Percentiles rank a stretch among this genome's conserved stretches.
Conservation (phyloP, 2,888 invertebrate genomes). For the Seira sanloemensis region DNA sequence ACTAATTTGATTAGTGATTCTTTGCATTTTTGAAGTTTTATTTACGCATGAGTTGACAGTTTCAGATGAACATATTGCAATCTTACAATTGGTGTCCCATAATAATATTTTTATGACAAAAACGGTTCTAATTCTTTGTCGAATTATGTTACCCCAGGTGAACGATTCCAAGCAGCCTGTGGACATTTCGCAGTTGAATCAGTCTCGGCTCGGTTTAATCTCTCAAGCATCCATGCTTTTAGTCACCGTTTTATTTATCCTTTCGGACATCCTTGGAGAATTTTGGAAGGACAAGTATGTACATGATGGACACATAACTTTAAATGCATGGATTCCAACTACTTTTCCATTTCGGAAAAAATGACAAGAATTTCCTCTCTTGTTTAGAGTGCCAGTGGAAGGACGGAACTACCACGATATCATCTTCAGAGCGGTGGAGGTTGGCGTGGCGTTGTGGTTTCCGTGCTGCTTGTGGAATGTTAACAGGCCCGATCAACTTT, state of each 20-base stretch:
- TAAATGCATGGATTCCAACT: background rate
- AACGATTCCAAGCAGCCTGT: slow-evolving; percentile 73
- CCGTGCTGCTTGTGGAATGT: slow-evolving; percentile 97
- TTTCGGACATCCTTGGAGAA: slow-evolving; percentile 92
- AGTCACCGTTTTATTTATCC: slow-evolving; percentile 90
- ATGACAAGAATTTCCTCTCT: background rate
- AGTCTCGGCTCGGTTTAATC: slow-evolving; percentile 90
- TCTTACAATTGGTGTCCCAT: too few species aligned
- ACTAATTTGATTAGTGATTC: too few species aligned
- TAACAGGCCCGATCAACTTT: slow-evolving; percentile 90
- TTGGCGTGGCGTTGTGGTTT: slow-evolving; percentile 96
- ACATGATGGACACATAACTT: background rate
- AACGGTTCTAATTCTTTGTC: too few species aligned
- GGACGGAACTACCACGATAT: slow-evolving; percentile 95
- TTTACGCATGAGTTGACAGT: too few species aligned
- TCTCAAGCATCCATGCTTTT: slow-evolving; percentile 94
- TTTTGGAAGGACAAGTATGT: slow-evolving; percentile 95
- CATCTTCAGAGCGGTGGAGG: slow-evolving; percentile 92
- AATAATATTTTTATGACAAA: too few species aligned
- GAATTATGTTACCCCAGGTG: slow-evolving; percentile 53
- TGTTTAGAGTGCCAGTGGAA: slow-evolving; percentile 86
- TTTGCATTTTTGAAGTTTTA: background rate
- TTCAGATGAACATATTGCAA: too few species aligned
- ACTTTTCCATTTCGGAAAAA: too few species aligned
- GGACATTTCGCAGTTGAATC: slow-evolving; percentile 91